Evolutionary conservation across 2,797 vertebrate species (phyloP), one percentile per base, ranked within the genome.

Genomic region (Gobio occitaniae): DNA sequence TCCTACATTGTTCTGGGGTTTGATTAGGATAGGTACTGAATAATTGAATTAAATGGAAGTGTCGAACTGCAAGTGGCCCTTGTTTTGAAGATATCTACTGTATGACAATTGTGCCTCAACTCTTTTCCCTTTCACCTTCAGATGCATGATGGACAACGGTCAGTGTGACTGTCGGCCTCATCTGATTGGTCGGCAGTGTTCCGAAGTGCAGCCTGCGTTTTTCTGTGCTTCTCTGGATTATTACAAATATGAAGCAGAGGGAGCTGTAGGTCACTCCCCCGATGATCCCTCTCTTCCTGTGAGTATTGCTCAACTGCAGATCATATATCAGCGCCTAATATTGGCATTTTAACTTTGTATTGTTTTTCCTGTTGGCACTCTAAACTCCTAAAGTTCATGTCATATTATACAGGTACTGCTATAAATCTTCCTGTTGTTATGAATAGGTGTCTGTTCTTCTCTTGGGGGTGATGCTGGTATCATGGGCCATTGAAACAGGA

Each of bases 201-300:
- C 95, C 6, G 96, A 96, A 5, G 96, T 96, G 11, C 93, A 97
- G 86, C 94, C 96, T 0, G 96, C 96, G 0, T 97, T 95, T 91
- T 98, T 97, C 95, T 98, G 97, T 0, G 95, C 96, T 36, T 92
- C 95, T 0, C 92, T 99, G 0, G 97, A 97, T 91, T 94, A 94
- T 91, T 96, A 96, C 89, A 96, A 92, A 69, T 96, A 97, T 0
- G 96, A 98, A 89, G 96, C 96, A 0, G 96, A 98, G 86, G 91
- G 88, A 1, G 95, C 95, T 36, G 86, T 75, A 0, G 90, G 94
- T 47, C 94, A 92, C 7, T 90, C 94, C 1, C 95, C 96, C 0
- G 66, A 86, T 11, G 94, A 97, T 80, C 75, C 94, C 0, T 32
- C 44, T 21, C 93, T 97, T 36, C 96, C 96, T 50, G 96, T 97